phyloP scores from a whole-genome alignment of 92 coral and sea anemone genomes.

The Umimayanthus chanpuru region DNA sequence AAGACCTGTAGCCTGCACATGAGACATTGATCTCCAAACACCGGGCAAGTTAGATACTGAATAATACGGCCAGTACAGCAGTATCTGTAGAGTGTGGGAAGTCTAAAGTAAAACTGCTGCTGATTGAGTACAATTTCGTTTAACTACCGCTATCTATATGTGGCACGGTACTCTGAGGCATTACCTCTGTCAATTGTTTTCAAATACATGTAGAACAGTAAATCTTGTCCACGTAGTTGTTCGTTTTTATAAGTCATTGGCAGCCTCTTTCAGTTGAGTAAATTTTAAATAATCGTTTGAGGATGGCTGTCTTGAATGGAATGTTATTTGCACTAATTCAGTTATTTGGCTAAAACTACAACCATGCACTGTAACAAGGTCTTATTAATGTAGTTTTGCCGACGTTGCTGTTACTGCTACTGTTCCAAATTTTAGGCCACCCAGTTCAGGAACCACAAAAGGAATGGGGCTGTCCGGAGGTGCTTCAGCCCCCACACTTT shows the following conservation, averaged over 20 bases:
- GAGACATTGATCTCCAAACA: constrained; percentile 36
- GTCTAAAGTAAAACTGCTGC: not conserved
- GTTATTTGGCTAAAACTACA: not conserved
- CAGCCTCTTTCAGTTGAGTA: constrained; percentile 1
- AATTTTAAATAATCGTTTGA: not conserved
- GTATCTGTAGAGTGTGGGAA: not conserved
- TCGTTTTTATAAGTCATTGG: not conserved
- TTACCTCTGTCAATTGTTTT: constrained; percentile 23
- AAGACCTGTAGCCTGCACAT: constrained; percentile 29
- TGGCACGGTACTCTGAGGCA: constrained; percentile 37
- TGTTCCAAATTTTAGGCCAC: too few species aligned
- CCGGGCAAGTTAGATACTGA: constrained; percentile 32
- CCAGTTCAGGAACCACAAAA: too few species aligned
- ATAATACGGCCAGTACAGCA: not conserved
- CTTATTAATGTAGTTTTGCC: too few species aligned
- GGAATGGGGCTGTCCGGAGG: not conserved
- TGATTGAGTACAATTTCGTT: constrained; percentile 25
- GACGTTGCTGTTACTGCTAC: too few species aligned
- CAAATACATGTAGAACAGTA: constrained; percentile 17
- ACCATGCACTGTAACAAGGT: constrained; percentile 21
- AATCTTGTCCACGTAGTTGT: constrained; percentile 20
- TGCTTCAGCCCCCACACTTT: not conserved
- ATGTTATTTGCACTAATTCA: constrained; percentile 5
- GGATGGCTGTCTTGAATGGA: constrained; percentile 22
- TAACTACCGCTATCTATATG: constrained; percentile 30